Evolutionary conservation across 2,888 invertebrate genomes (phyloP).

Genomic region (Nephrotoma appendiculata): DNA sequence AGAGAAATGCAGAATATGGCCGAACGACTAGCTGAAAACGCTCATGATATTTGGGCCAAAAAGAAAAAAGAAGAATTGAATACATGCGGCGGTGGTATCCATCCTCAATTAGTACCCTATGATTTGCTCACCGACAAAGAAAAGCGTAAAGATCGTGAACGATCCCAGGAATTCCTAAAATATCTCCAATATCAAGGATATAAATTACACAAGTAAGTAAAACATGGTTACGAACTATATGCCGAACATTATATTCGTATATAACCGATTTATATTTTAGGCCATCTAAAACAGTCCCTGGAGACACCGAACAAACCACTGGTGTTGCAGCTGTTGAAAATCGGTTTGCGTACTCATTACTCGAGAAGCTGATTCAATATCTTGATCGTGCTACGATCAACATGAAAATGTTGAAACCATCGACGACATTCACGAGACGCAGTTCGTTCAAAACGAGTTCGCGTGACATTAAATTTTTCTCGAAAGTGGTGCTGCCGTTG

Average conservation of each 20-base stretch:
- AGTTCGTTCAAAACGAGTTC: conserved; percentile 87
- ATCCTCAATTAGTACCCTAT: conserved; percentile 94
- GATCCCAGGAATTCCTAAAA: conserved; percentile 94
- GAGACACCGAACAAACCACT: conserved; percentile 61
- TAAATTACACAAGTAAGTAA: conserved; percentile 57
- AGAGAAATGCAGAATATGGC: conserved; percentile 98
- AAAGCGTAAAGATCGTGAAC: conserved; percentile 89
- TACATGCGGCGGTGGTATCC: conserved; percentile 76
- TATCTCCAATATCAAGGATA: conserved; percentile 97
- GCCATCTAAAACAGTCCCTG: conserved; percentile 52
- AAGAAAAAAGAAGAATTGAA: conserved; percentile 88
- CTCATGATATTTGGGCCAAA: conserved; percentile 98
- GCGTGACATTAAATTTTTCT: conserved; percentile 98
- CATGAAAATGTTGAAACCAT: conserved; percentile 90
- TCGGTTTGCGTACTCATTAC: conserved; percentile 90
- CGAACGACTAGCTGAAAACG: conserved; percentile 86
- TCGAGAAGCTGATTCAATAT: conserved; percentile 94
- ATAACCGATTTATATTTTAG: conserved; percentile 23
- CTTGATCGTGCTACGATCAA: conserved; percentile 92
- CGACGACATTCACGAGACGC: conserved; percentile 86
- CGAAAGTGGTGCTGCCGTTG: conserved; percentile 91
- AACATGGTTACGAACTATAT: conserved; percentile 7
- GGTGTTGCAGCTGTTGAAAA: conserved; percentile 75
- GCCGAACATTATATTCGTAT: not conserved
- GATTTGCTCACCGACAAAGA: conserved; percentile 97